Base-by-base conservation (phyloP, 2,888 invertebrate species). In the Odontothrips loti region DNA sequence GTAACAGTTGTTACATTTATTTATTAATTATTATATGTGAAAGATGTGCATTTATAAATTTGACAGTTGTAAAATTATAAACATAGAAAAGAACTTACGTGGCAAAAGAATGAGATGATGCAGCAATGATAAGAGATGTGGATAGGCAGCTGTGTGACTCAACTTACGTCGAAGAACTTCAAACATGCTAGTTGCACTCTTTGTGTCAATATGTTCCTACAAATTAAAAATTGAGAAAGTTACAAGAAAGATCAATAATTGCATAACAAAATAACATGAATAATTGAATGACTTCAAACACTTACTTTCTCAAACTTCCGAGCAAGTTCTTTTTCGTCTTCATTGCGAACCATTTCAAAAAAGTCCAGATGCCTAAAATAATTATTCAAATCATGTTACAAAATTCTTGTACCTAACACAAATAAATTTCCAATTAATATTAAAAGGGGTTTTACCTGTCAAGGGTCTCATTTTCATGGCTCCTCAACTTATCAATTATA, bases 281-380 rank as follows among this genome's bases (percentile, higher is more conserved):
- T 10, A 58, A 11, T 20, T 17, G 8, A 12, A 58, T 58, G 51
- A 17, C n/a, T 58, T 17, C 58, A 58, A 58, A 58, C 81, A 83
- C 87, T 86, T 85, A 89, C 89, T 86, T 93, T 92, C 86, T 96
- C 96, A 88, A 96, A 97, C 85, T 95, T 93, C 83, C 96, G 91
- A 8, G 96, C 95, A 83, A 99, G 87, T 87, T 98, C 97, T 85
- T 96, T 94, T 87, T 99, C 99, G 87, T 99, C 99, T 88, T 98
- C 98, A 86, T 94, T 95, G 79, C 98, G 92, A 34, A 98, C 95
- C 97, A 98, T 97, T 89, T 99, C 99, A 89, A 99, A 99, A 88
- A 99, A 97, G 87, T 99, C 98, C 88, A 99, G 92, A 92, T 99
- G 99, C 85, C 97, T 90, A 86, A 75, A 83, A 84, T 81, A 79